Conservation (phyloP, 2,797 vertebrate species). For the Acropternis orthonyx region DNA sequence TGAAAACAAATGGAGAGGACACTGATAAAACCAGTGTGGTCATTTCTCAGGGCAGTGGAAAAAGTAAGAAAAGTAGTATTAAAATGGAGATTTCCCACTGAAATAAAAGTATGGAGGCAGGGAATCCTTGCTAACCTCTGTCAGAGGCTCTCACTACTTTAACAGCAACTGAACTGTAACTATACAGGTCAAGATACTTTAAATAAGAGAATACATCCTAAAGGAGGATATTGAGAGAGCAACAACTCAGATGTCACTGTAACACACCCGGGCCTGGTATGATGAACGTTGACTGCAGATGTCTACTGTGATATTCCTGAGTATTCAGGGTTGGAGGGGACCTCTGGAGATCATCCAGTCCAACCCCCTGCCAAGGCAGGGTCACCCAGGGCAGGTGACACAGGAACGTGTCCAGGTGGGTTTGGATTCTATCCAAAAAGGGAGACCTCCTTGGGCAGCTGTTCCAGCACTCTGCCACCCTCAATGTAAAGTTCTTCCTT, state of each 20-base stretch:
- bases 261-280: rapidly evolving
- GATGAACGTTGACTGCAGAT: rapidly evolving
- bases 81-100: background rate
- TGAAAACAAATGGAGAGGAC: background rate
- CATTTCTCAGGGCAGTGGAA: background rate
- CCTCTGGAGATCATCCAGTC: background rate
- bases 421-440: background rate
- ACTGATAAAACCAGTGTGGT: rapidly evolving
- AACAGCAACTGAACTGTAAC: rapidly evolving
- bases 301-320: background rate
- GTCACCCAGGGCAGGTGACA: background rate
- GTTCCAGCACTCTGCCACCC: too few relatives aligned
- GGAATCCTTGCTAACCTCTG: background rate
- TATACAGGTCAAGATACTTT: rapidly evolving
- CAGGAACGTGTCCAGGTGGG: background rate
- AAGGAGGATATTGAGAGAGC: rapidly evolving
- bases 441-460: background rate
- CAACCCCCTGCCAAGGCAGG: background rate
- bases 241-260: rapidly evolving
- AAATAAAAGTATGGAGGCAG: background rate
- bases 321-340: background rate
- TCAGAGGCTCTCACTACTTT: too few relatives aligned
- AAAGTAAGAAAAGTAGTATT: background rate
- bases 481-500: background rate
- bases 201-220: background rate